These are phyloP conservation scores for Sycophila sp. DNA, from an alignment of 1,140 invertebrate species.

Conservation along the genomic window DNA sequence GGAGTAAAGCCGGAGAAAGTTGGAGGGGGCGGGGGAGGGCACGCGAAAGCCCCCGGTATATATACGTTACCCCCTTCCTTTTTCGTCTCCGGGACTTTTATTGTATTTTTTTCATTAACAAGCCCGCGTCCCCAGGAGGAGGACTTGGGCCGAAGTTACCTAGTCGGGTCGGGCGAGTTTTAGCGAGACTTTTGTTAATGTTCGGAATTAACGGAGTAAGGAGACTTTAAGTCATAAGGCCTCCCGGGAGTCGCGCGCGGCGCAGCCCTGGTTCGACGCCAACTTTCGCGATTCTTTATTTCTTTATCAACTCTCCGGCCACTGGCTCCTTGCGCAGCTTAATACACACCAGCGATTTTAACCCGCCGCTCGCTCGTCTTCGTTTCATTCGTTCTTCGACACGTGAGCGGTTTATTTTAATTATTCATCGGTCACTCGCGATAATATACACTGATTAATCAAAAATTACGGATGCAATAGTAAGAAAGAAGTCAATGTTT, in stretches of 20 bases:
- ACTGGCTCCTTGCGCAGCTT: slow-evolving; percentile 15
- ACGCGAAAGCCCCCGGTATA: slow-evolving; percentile 14
- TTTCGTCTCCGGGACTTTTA: slow-evolving; percentile 56
- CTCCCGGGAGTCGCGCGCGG: slow-evolving; percentile 46
- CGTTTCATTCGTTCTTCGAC: neutral
- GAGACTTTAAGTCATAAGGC: slow-evolving; percentile 67
- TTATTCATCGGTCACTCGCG: neutral
- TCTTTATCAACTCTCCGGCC: slow-evolving; percentile 62
- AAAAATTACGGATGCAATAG: too few relatives aligned
- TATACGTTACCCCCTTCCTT: neutral
- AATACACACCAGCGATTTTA: neutral
- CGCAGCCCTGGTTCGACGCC: slow-evolving; percentile 57
- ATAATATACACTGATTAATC: too few relatives aligned
- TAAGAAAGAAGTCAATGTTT: too few relatives aligned
- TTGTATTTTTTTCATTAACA: slow-evolving; percentile 66
- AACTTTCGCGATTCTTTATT: slow-evolving; percentile 66
- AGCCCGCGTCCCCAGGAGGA: slow-evolving; percentile 54
- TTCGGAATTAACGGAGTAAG: slow-evolving; percentile 67
- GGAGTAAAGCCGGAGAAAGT: slow-evolving; percentile 22
- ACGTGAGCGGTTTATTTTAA: neutral
- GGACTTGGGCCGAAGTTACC: slow-evolving; percentile 51
- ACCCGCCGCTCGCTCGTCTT: neutral
- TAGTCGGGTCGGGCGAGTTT: slow-evolving; percentile 61
- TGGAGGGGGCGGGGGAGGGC: neutral
- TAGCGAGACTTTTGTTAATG: slow-evolving; percentile 67